Percentiles rank a stretch among this genome's conserved stretches.
These are phyloP conservation scores for Rhopilema esculentum DNA, from an alignment of 30 jellyfish, hydroid and myxozoan genomes.

Conservation along the genomic window DNA sequence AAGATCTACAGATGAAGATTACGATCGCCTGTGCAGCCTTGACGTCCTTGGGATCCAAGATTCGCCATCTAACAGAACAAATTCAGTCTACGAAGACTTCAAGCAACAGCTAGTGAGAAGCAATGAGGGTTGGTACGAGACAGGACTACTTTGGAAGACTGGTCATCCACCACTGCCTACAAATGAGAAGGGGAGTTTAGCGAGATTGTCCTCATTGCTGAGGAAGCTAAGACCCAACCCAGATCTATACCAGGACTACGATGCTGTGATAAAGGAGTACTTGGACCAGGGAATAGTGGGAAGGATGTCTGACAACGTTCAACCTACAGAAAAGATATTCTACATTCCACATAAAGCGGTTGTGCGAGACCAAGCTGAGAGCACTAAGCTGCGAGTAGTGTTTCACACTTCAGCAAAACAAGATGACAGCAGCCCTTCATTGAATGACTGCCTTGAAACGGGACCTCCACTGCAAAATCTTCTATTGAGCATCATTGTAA, in stretches of 20 bases:
- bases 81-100: constrained; percentile 28
- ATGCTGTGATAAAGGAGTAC: constrained; percentile 45
- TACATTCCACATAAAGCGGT: constrained; percentile 70
- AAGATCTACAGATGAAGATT: constrained; percentile 37
- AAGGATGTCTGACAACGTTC: constrained; percentile 7
- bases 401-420: constrained; percentile 63
- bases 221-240: constrained; percentile 59
- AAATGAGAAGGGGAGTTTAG: constrained; percentile 63
- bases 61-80: constrained; percentile 12
- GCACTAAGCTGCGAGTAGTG: constrained; percentile 34
- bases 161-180: constrained; percentile 21
- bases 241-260: constrained; percentile 45
- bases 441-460: constrained; percentile 71
- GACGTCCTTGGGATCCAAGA: constrained; percentile 70
- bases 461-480: constrained; percentile 68
- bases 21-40: constrained; percentile 35
- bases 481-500: constrained; percentile 35
- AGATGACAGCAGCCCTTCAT: constrained; percentile 22
- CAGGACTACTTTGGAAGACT: constrained; percentile 61
- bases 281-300: constrained; percentile 62
- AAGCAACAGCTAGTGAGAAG: constrained; percentile 32
- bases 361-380: constrained; percentile 46
- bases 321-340: constrained; percentile 33
- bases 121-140: constrained; percentile 53
- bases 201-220: constrained; percentile 42